Base-by-base conservation (phyloP, 92 coral and sea anemone species). In the Diadumene lineata region DNA sequence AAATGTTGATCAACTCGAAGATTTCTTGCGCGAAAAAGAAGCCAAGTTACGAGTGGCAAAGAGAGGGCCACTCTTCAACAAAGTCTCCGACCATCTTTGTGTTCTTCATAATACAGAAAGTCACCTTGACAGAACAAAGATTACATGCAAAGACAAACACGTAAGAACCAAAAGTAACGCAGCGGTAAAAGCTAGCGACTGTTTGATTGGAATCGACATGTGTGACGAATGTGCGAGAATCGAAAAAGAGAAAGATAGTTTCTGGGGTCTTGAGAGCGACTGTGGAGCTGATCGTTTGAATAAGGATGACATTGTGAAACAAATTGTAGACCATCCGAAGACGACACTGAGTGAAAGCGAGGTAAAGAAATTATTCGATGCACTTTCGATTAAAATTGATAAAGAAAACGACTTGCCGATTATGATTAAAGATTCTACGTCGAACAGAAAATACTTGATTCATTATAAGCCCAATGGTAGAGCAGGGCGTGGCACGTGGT, bases 401-500 rank as follows among this genome's bases (percentile, higher is more conserved):
- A 16, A 9, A 19, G 17, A 43, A 13, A 1, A 43, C 34, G 30
- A 16, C 13, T 38, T 7, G 50, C 60, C 64, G 38, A 56, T 76
- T 1, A 34, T 21, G 13, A 29, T 76, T n/a, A 61, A 33, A 16
- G 62, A 63, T 33, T 38, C 69, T 25, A 70, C 10, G n/a, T 69
- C 76, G 23, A 13, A 60, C 0, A 68, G 43, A 56, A 53, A 34
- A 18, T 78, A 68, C 29, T 34, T 78, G 13, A 44, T 78, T 27
- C 64, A 66, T 24, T 24, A 60, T 29, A 31, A 32, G 23, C 78
- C 82, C 1, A 23, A 28, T 32, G 71, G 81, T 33, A 23, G 33
- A 10, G 87, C 83, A 7, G 87, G 91, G 17, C 87, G 84, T 18
- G 87, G 91, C 18, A 86, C 91, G 7, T 86, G 87, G 91, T 80